phyloP scores from a whole-genome alignment of 2,113 vertebrate species.

The Cochlearius cochlearius region DNA sequence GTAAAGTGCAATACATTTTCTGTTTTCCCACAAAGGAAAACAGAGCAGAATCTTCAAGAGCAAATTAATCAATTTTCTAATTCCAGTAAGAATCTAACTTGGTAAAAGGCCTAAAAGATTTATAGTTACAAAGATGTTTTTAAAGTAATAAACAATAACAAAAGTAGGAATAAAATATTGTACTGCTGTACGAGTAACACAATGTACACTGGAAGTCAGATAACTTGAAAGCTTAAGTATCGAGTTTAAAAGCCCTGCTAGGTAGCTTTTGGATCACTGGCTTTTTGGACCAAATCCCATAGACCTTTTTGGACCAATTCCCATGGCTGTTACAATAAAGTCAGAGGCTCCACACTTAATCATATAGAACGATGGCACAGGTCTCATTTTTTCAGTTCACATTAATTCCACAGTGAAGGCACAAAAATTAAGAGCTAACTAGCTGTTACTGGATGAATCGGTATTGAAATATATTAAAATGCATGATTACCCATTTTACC shows the following conservation, averaged over 20 bases:
- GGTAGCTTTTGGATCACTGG: neutral
- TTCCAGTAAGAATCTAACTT: neutral
- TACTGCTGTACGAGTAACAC: neutral
- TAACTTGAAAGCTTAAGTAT: neutral
- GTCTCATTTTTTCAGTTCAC: constrained; percentile 1
- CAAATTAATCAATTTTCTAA: neutral
- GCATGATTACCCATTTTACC: neutral
- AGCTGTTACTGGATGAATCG: neutral
- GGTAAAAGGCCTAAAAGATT: neutral
- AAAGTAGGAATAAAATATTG: neutral
- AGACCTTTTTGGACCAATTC: neutral
- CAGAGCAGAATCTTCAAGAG: neutral
- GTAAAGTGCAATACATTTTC: neutral
- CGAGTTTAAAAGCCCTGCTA: neutral
- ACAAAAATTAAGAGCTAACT: constrained; percentile 18
- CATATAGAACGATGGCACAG: neutral
- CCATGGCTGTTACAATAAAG: neutral
- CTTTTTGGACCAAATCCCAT: neutral
- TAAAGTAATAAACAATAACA: neutral
- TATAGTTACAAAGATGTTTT: neutral
- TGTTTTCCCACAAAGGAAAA: neutral
- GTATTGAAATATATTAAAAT: neutral
- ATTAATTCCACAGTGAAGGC: neutral
- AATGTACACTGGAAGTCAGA: neutral
- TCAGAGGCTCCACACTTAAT: neutral